Base-by-base conservation (phyloP, 2,888 invertebrate species). In the Epinotia demarniana region DNA sequence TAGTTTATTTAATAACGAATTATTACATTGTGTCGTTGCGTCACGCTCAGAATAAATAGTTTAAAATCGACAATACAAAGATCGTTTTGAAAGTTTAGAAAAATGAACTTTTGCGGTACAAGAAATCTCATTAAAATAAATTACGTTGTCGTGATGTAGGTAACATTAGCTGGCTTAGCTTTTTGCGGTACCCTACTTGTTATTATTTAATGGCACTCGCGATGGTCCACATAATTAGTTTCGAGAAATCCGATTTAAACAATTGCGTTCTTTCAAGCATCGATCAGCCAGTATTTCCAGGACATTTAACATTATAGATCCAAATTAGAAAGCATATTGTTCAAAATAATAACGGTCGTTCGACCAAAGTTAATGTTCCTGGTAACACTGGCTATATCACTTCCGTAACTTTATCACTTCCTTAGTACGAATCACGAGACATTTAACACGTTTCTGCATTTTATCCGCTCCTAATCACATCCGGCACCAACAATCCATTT, bases 361-460 rank as follows among this genome's bases (percentile, higher is more conserved):
- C 23, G 3, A 53, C n/a, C 8, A 39, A 39, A 39, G 39, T 83
- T 80, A 85, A 86, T 83, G 82, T 80, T 85, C 83, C 87, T 87
- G 86, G 89, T 85, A 92, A 90, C 90, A 91, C 90, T 88, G 88
- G 83, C 83, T 86, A 85, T 81, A 46, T 27, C 70, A 66, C 64
- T 70, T 63, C 64, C 55, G 55, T 33, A 49, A 63, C 27, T 53
- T 16, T 58, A 43, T 33, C 67, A 71, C 70, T 66, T 53, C 53
- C 58, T 18, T 18, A 13, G 49, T 9, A 58, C 46, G 13, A 49
- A 66, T 19, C 27, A 23, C 71, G 64, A 18, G 33, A 53, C 0
- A 6, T 57, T 43, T 55, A 71, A 8, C 49, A 75, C 72, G 75
- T 67, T 75, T 77, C 78, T 79, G 75, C 63, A 63, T 76, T 75